Base-by-base conservation (phyloP, 2,888 invertebrate genomes). In the Drosophila mercatorum region DNA sequence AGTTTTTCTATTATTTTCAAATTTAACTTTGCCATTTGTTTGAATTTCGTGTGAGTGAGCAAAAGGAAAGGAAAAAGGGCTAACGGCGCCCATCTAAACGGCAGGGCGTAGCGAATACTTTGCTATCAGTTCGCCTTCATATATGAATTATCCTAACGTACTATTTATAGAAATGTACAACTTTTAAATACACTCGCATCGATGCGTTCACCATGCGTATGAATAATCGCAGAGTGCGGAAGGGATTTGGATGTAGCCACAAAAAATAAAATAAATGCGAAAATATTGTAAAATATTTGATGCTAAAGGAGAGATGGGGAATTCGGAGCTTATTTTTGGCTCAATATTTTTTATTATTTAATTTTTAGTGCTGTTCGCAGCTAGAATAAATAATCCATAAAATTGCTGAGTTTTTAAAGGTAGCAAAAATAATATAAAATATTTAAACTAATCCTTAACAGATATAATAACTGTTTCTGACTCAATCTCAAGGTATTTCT, bases 1-100 rank as follows among this genome's bases (percentile, higher is more conserved):
- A 89, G 88, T 89, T 89, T 89, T 89, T 90, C 88, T 89, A 90
- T 89, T 89, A 90, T 89, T 90, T 89, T 90, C 89, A 87, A 89
- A 89, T 89, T 89, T 89, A 89, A 89, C 88, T 89, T 89, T 90
- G 83, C 80, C 89, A 84, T 85, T 80, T 85, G 81, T 82, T 81
- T 89, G 81, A 73, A 85, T 85, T 83, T 83, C 81, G 61, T 78
- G 80, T 68, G 77, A 79, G 77, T 75, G 75, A 67, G 60, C 75
- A 75, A 34, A 49, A 41, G 52, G 61, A 72, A 73, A 17, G 17
- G 17, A 17, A 17, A 17, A 66, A 68, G 40, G 63, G 60, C 55
- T 41, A 66, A 67, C 60, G 66, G 31, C 51, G 8, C n/a, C 56
- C 34, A 34, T 51, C 34, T 3, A 57, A 57, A 40, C 8, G 14